These are phyloP conservation scores for Lamellibrachia satsuma DNA, from an alignment of 2,888 invertebrate genomes.

Conservation along the genomic window DNA sequence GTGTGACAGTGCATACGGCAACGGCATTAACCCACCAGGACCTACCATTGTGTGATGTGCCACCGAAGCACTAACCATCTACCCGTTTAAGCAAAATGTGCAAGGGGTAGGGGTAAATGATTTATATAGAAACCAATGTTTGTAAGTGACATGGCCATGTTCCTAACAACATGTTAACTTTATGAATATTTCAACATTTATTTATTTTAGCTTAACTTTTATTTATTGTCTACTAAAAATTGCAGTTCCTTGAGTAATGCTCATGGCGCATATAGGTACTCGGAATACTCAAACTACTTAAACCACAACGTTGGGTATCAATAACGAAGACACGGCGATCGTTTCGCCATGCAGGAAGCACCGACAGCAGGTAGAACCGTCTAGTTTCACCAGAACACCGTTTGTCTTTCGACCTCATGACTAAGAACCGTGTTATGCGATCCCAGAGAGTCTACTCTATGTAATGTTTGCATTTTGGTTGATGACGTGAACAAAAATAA, in stretches of 20 bases:
- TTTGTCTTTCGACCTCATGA: too few relatives aligned
- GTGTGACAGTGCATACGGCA: background rate
- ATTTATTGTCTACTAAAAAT: background rate
- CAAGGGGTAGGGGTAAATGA: too few relatives aligned
- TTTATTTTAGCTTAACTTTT: background rate
- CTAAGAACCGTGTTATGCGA: too few relatives aligned
- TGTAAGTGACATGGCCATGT: background rate
- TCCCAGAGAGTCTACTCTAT: too few relatives aligned
- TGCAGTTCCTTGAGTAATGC: background rate
- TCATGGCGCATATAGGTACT: background rate
- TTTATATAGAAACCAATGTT: too few relatives aligned
- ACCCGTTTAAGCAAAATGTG: too few relatives aligned
- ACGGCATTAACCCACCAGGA: background rate
- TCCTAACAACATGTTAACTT: background rate
- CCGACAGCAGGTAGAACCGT: background rate
- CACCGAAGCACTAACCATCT: background rate
- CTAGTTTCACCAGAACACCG: too few relatives aligned
- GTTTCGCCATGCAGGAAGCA: background rate
- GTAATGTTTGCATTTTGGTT: too few relatives aligned
- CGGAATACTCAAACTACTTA: background rate
- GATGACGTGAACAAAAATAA: too few relatives aligned
- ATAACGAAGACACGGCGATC: background rate
- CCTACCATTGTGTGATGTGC: background rate
- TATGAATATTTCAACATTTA: background rate
- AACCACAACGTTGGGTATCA: background rate